Evolutionary conservation across 2,113 vertebrate genomes (phyloP).

Genomic region (Psophia crepitans): DNA sequence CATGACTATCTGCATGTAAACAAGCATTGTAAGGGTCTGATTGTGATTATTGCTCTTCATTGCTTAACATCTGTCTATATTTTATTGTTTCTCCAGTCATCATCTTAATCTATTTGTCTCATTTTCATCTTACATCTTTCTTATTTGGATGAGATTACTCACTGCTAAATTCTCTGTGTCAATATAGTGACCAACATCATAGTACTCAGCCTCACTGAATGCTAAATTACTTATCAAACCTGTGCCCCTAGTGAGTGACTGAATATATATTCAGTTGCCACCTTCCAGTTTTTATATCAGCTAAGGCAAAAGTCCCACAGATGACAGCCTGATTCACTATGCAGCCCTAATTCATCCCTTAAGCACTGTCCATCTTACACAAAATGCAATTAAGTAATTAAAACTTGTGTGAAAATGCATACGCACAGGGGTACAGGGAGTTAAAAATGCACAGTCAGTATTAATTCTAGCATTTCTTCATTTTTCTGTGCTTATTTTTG

Average conservation of each 20-base stretch:
- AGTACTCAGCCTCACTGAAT: not conserved
- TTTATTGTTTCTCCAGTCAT: not conserved
- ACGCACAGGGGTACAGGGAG: not conserved
- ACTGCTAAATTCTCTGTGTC: not conserved
- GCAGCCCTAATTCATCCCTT: not conserved
- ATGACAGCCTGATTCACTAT: not conserved
- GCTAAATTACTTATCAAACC: not conserved
- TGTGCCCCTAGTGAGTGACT: not conserved
- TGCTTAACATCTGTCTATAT: not conserved
- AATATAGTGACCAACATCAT: not conserved
- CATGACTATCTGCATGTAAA: not conserved
- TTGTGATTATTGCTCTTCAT: not conserved
- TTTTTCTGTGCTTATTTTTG: not conserved
- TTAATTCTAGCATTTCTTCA: not conserved
- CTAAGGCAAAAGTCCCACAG: not conserved
- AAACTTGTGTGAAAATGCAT: constrained; percentile 6
- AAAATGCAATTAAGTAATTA: constrained; percentile 20
- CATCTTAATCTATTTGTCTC: not conserved
- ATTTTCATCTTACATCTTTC: not conserved
- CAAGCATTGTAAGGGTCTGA: not conserved
- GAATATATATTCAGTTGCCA: not conserved
- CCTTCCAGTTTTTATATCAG: not conserved
- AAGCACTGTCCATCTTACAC: not conserved
- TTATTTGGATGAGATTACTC: no score
- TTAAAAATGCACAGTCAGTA: not conserved